Evolutionary conservation across 1,140 invertebrate species (phyloP).

Genomic region (Habropoda laboriosa): DNA sequence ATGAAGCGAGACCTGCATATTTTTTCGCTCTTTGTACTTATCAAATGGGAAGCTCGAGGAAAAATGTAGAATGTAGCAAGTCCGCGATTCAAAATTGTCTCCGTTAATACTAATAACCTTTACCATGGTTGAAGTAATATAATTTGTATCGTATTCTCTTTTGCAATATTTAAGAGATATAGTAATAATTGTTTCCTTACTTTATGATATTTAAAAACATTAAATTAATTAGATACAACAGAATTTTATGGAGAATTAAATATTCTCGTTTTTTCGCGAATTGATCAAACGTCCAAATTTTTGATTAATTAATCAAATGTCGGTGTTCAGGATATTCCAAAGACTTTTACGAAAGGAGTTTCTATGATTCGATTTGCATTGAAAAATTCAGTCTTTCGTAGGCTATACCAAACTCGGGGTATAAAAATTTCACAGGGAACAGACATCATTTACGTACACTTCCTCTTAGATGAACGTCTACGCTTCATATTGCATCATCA

Average conservation of each 20-base stretch:
- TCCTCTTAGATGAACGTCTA: background rate
- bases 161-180: background rate
- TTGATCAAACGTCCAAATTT: no score
- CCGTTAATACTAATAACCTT: background rate
- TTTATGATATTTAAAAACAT: no score
- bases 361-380: background rate
- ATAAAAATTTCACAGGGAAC: background rate
- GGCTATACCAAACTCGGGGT: background rate
- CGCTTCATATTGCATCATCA: constrained; percentile 6
- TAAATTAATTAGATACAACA: no score
- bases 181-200: no score
- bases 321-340: no score
- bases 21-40: background rate
- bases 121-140: no score
- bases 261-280: no score
- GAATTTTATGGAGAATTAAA: no score
- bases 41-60: no score
- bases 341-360: no score
- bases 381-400: background rate
- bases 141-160: no score
- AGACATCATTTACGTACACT: background rate
- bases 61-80: background rate
- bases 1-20: background rate
- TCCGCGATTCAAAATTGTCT: background rate
- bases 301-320: no score